Evolutionary conservation across 1,140 invertebrate species (phyloP), one percentile per base, ranked within the genome.

Genomic region (Cotesia glomerata): DNA sequence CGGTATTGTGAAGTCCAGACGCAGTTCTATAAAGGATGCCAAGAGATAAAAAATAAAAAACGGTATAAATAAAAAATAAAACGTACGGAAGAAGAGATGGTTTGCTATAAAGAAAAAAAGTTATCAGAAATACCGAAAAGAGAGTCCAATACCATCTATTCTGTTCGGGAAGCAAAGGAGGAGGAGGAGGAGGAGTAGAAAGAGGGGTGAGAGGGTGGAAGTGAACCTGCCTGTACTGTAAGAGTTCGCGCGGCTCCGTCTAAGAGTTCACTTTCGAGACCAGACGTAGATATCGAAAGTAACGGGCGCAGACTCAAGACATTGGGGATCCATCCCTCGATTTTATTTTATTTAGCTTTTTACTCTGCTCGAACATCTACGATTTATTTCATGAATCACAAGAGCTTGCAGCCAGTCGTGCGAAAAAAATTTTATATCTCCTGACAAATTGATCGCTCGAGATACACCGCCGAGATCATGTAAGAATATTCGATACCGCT

Each of bases 121-220:
- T 65, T 81, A 81, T 80, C 80, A 81, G 80, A 81, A 80, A 81
- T 81, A 81, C 80, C 79, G 65, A 77, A 80, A 80, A 80, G 75
- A 80, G 56, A 18, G 74, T 80, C 80, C 79, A 81, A 81, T 81
- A 79, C 74, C 76, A 76, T 74, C 71, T 69, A 65, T 65, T 36
- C 49, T 36, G 18, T 34, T 18, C 2, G 34, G 7, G 49, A 4
- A 72, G 3, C 13, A 74, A 72, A 74, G 64, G 56, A 72, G 72
- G 68, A 62, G 71, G 16, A 59, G 18, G 74, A 72, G 63, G 52
- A 72, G 72, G 68, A 62, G 71, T n/a, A 61, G 49, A 72, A 72
- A 16, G 34, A n/a, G 49, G 14, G 3, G 13, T 73, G 70, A 74
- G 74, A 68, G 58, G 71, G n/a, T 56, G 49, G 74, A 72, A 39